Percentiles rank a stretch among this genome's conserved stretches.
These are phyloP conservation scores for Myrmecobius fasciatus DNA, from an alignment of 2,113 vertebrate genomes.

Conservation along the genomic window DNA sequence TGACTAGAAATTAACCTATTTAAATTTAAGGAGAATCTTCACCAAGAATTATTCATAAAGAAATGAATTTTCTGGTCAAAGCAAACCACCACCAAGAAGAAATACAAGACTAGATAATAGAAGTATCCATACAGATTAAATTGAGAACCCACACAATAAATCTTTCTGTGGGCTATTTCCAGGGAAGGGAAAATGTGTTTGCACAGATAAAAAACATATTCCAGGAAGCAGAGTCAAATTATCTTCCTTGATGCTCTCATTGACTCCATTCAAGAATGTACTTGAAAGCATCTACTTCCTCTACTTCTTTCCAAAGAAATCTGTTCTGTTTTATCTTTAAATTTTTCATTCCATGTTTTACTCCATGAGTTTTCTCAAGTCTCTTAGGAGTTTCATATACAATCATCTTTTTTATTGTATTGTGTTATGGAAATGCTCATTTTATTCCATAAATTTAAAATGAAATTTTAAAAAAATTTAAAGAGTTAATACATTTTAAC, in stretches of 20 bases:
- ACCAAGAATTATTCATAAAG: background rate
- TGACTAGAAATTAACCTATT: background rate
- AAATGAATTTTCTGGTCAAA: background rate
- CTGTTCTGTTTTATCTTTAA: background rate
- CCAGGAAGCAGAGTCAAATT: background rate
- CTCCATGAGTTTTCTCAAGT: background rate
- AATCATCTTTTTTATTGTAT: too few relatives aligned
- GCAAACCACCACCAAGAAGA: background rate
- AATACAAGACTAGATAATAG: background rate
- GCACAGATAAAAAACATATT: background rate
- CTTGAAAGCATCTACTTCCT: background rate
- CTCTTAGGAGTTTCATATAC: background rate
- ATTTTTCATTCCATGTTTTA: background rate
- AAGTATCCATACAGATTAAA: background rate
- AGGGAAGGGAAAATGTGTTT: background rate
- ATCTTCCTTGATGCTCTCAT: background rate
- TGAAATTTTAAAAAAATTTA: too few relatives aligned
- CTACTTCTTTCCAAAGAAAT: background rate
- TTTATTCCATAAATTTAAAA: too few relatives aligned
- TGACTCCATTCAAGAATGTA: background rate
- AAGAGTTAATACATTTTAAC: background rate
- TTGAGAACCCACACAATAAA: background rate
- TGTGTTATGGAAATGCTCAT: too few relatives aligned
- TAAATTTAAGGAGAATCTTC: background rate
- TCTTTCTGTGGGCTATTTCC: background rate